Conservation (phyloP, 2,888 invertebrate genomes). For the Orthonychiurus folsomi region DNA sequence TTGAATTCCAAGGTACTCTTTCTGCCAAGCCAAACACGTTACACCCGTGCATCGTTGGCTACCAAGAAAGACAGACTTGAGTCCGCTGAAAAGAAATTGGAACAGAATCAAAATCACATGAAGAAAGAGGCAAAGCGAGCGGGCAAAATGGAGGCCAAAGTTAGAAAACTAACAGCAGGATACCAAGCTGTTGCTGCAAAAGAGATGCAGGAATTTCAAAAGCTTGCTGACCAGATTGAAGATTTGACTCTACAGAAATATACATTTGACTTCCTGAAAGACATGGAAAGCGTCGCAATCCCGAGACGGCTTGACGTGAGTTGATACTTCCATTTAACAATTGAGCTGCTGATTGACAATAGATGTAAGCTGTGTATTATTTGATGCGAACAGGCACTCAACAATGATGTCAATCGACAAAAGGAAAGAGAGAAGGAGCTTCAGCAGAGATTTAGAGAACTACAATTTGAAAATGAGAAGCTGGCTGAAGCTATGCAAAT, state of each 20-base stretch:
- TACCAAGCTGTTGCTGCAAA: slow-evolving; percentile 77
- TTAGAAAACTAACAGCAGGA: slow-evolving; percentile 88
- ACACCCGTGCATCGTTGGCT: slow-evolving; percentile 87
- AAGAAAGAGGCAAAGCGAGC: slow-evolving; percentile 92
- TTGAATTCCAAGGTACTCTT: slow-evolving; percentile 76
- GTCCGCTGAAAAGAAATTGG: slow-evolving; percentile 81
- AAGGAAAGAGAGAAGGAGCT: slow-evolving; percentile 80
- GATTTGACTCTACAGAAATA: slow-evolving; percentile 78
- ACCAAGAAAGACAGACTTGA: slow-evolving; percentile 93
- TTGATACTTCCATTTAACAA: slow-evolving; percentile 4
- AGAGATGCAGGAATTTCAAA: slow-evolving; percentile 75
- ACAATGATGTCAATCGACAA: slow-evolving; percentile 86
- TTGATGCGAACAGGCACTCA: slow-evolving; percentile 68
- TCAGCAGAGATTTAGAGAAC: slow-evolving; percentile 70
- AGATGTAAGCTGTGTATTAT: slow-evolving; percentile 39
- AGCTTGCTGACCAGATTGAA: slow-evolving; percentile 81
- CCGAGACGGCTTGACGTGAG: slow-evolving; percentile 76
- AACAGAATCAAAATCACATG: slow-evolving; percentile 92
- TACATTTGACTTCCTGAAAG: slow-evolving; percentile 80
- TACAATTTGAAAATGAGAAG: slow-evolving; percentile 53
- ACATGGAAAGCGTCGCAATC: slow-evolving; percentile 81
- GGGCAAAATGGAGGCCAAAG: slow-evolving; percentile 94
- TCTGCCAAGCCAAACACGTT: slow-evolving; percentile 81
- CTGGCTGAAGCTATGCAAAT: no score
- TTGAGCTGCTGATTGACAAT: slow-evolving; percentile 3